Base-by-base conservation (phyloP, 1,140 invertebrate genomes). In the Drosophila ficusphila region DNA sequence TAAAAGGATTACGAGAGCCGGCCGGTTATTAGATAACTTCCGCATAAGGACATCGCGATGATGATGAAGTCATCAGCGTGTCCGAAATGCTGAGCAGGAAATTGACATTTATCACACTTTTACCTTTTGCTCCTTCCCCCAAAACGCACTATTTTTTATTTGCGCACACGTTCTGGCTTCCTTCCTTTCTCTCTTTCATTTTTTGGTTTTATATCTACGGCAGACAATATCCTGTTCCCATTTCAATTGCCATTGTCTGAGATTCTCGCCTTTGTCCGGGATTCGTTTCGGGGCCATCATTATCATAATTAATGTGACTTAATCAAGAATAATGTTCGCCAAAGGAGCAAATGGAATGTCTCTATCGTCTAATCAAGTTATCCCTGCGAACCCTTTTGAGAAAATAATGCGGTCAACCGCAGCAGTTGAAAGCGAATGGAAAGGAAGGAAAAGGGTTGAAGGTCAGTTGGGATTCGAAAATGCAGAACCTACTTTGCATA, bases 291-390 rank as follows among this genome's bases (percentile, higher is more conserved):
- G 58, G 68, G 58, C 74, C 88, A 90, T 90, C 88, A 90, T 90
- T 90, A 88, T 88, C 88, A 88, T 90, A 90, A 90, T 90, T 90
- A 90, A 90, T 90, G 88, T 88, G 88, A 79, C 88, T 85, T 90
- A 90, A 90, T 88, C 83, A 90, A 89, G 89, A 90, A 88, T 79
- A 90, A 90, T 90, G 88, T 90, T 58, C 57, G 60, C 39, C 14
- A 27, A 46, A 78, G 69, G 38, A 64, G 41, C 62, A 33, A 33
- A 49, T 19, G 60, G 34, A 51, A 51, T 47, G 29, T 57, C 14
- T 12, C n/a, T n/a, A n/a, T n/a, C 23, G 7, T 18, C 70, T 72
- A 88, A 88, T 88, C 74, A 88, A 88, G 82, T 76, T 68, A 88
- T 73, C 47, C 39, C 38, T 21, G 23, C 39, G 46, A 71, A 75